phyloP scores from a whole-genome alignment of 1,140 invertebrate species.

The Bilobella aurantiaca region DNA sequence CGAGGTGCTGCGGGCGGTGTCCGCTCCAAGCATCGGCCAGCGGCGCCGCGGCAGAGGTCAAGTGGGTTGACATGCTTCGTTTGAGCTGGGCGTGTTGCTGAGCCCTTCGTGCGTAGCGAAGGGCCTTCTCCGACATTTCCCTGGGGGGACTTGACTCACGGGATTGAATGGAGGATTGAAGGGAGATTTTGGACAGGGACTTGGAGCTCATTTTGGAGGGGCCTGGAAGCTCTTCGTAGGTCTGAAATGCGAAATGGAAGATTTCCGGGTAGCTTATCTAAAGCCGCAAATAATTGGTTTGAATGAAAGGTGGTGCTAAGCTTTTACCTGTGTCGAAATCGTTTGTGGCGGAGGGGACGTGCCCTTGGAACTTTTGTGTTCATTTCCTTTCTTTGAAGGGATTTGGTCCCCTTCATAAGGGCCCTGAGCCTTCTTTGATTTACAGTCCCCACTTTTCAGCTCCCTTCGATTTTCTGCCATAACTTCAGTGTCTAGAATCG shows the following conservation, averaged over 20 bases:
- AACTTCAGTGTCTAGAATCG: background rate
- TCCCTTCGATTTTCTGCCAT: background rate
- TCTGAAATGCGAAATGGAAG: slow-evolving; percentile 14
- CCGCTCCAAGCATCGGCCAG: slow-evolving; percentile 27
- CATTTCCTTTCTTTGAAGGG: background rate
- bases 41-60: slow-evolving; percentile 27
- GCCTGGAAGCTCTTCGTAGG: slow-evolving; percentile 27
- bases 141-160: background rate
- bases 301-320: background rate
- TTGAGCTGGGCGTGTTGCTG: slow-evolving; percentile 38
- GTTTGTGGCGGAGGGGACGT: slow-evolving; percentile 75
- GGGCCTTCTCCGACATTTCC: slow-evolving; percentile 34
- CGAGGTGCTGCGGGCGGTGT: slow-evolving; percentile 1
- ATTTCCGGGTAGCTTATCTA: background rate
- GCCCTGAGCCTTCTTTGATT: no score
- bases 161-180: background rate
- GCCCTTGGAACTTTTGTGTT: slow-evolving; percentile 40
- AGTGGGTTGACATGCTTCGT: slow-evolving; percentile 44
- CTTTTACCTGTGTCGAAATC: slow-evolving; percentile 69
- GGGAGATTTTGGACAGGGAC: slow-evolving; percentile 21
- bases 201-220: slow-evolving; percentile 11
- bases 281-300: background rate
- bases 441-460: no score
- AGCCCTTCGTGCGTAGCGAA: slow-evolving; percentile 27
- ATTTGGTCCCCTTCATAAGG: no score